These are phyloP conservation scores for Cordilura impudica DNA, from an alignment of 2,888 invertebrate genomes.

Conservation along the genomic window DNA sequence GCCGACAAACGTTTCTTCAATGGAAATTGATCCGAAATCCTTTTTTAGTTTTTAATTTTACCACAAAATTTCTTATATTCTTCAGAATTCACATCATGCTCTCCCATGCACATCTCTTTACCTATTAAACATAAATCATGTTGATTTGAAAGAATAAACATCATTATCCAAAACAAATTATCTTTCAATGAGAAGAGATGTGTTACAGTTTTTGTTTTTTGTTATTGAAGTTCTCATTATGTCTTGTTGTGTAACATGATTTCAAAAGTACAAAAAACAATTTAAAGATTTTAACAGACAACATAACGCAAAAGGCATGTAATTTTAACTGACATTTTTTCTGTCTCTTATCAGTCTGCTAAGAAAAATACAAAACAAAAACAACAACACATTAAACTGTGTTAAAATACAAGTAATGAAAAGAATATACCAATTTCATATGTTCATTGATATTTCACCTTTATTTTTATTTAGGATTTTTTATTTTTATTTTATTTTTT, in stretches of 20 bases:
- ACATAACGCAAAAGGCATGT: constrained; percentile 30
- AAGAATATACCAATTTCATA: constrained; percentile 1
- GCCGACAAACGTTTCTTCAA: too few species aligned
- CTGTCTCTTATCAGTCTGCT: constrained; percentile 23
- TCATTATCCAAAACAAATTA: too few species aligned
- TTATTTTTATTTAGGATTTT: not conserved
- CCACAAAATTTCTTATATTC: too few species aligned
- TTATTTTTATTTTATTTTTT: constrained; percentile 15
- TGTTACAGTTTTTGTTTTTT: constrained; percentile 18
- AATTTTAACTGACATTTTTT: constrained; percentile 51
- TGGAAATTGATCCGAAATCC: too few species aligned
- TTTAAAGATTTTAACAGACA: not conserved
- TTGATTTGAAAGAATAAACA: too few species aligned
- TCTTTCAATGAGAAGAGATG: not conserved
- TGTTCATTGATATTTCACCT: constrained; percentile 35
- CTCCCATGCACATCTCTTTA: too few species aligned
- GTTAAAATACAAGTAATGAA: constrained; percentile 32
- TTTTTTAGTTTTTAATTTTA: too few species aligned
- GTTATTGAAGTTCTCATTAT: constrained; percentile 37
- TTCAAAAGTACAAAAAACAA: constrained; percentile 9
- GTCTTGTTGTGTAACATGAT: not conserved
- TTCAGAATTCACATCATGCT: too few species aligned
- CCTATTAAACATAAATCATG: too few species aligned
- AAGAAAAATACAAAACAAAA: not conserved
- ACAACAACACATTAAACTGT: constrained; percentile 15